Evolutionary conservation across 2,888 invertebrate species (phyloP).

Genomic region (Priocnemis perturbator): DNA sequence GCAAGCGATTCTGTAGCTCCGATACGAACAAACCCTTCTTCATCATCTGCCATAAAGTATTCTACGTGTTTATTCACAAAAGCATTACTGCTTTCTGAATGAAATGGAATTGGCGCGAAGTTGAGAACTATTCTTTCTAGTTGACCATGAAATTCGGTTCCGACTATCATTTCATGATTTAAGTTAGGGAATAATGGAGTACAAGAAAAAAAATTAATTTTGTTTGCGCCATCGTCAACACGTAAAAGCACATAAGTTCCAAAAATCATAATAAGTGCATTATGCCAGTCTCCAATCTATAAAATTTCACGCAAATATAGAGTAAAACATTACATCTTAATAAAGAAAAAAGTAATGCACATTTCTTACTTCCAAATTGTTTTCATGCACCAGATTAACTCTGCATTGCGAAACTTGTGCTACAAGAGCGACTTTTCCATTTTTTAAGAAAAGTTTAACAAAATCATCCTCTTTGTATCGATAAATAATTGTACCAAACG

Average conservation of each 20-base stretch:
- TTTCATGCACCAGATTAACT: not conserved
- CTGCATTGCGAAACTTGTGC: conserved; percentile 44
- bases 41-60: conserved; percentile 73
- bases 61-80: conserved; percentile 74
- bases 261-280: conserved; percentile 74
- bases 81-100: conserved; percentile 47
- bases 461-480: conserved; percentile 69
- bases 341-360: too few species aligned
- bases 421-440: conserved; percentile 46
- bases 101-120: conserved; percentile 74
- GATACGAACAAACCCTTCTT: conserved; percentile 74
- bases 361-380: too few species aligned
- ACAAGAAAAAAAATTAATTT: conserved; percentile 71
- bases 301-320: not conserved
- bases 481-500: conserved; percentile 75
- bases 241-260: conserved; percentile 73
- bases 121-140: conserved; percentile 76
- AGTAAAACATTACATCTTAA: too few species aligned
- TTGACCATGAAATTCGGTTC: conserved; percentile 76
- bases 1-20: conserved; percentile 73
- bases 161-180: conserved; percentile 73
- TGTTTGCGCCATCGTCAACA: conserved; percentile 74
- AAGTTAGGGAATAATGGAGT: conserved; percentile 73
- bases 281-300: conserved; percentile 75
- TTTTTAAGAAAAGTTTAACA: conserved; percentile 47